phyloP scores from a whole-genome alignment of 2,797 vertebrate species.

The Artibeus jamaicensis region DNA sequence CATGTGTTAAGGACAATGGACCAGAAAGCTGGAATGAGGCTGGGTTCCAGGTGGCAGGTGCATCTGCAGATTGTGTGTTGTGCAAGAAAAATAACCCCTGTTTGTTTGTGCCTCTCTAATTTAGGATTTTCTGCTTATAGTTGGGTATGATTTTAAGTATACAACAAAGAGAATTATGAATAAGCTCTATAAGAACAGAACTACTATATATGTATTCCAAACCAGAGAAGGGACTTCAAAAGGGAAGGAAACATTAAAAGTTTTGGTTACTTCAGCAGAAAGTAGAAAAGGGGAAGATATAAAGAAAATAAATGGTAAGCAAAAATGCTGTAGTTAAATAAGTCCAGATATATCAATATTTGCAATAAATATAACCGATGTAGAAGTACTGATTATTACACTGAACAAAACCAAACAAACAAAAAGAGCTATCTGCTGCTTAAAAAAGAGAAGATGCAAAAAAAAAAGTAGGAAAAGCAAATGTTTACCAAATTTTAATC shows the following conservation, averaged over 20 bases:
- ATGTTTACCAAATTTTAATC: not conserved
- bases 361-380: not conserved
- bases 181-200: not conserved
- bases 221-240: not conserved
- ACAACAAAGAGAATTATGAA: not conserved
- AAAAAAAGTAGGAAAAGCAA: not conserved
- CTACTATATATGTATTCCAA: not conserved
- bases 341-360: not conserved
- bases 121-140: not conserved
- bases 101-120: not conserved
- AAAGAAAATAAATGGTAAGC: constrained; percentile 16
- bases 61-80: not conserved
- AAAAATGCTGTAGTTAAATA: not conserved
- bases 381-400: not conserved
- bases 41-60: not conserved
- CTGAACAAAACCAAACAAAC: not conserved
- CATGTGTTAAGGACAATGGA: not conserved
- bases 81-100: not conserved
- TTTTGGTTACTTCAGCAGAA: constrained; percentile 13
- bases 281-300: not conserved
- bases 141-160: not conserved
- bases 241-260: not conserved
- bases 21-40: not conserved
- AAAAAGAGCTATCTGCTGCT: not conserved
- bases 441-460: not conserved